Conservation (phyloP, 2,888 invertebrate genomes). For the Agriopis aurantiaria region DNA sequence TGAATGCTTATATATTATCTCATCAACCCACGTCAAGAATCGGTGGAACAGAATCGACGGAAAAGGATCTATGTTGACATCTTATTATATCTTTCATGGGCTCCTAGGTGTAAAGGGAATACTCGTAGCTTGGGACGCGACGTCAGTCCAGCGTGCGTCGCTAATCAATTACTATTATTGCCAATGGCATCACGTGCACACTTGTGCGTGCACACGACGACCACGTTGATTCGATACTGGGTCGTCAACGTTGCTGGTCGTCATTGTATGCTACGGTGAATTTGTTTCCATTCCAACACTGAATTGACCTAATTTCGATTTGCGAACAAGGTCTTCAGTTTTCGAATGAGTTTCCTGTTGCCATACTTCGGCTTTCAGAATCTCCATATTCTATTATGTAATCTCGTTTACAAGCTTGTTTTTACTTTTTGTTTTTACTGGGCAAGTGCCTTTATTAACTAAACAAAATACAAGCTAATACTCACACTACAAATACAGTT, state of each 20-base stretch:
- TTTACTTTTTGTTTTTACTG: too few relatives aligned
- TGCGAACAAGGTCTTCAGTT: constrained; percentile 18
- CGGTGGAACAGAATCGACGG: neutral
- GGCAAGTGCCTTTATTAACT: too few relatives aligned
- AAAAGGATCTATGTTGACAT: constrained; percentile 20
- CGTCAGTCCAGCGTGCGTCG: constrained; percentile 56
- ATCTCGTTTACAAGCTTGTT: too few relatives aligned
- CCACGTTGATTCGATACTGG: constrained; percentile 49
- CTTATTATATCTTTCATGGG: constrained; percentile 20
- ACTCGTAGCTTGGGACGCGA: constrained; percentile 29
- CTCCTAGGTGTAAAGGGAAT: constrained; percentile 44
- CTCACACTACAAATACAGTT: too few relatives aligned
- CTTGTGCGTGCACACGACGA: constrained; percentile 52
- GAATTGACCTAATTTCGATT: constrained; percentile 31
- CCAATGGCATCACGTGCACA: constrained; percentile 62
- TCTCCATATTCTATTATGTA: neutral
- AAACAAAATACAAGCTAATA: too few relatives aligned
- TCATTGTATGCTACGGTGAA: constrained; percentile 25
- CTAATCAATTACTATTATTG: constrained; percentile 77
- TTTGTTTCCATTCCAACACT: constrained; percentile 20
- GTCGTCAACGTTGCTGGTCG: constrained; percentile 11
- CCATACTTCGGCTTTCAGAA: neutral
- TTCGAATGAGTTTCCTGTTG: constrained; percentile 5
- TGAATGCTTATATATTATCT: neutral
- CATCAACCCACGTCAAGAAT: neutral